A percentile compares a stretch with the other conserved stretches of the same genome.
phyloP scores from a whole-genome alignment of 2,113 vertebrate genomes.

The Monarcha castaneiventris region DNA sequence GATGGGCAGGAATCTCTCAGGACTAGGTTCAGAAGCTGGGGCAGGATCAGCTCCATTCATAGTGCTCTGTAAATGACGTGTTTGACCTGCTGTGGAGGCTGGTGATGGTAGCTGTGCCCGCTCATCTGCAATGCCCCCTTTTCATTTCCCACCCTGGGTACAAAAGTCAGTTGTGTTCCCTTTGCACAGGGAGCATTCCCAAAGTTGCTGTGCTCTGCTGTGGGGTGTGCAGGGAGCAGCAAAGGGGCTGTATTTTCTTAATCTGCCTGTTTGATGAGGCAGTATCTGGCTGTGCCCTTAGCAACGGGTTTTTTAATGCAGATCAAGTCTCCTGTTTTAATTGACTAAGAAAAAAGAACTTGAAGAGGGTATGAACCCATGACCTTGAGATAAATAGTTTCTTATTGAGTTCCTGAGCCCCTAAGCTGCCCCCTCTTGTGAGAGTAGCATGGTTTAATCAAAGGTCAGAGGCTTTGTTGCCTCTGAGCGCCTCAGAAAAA shows the following conservation, averaged over 20 bases:
- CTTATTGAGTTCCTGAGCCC: not conserved
- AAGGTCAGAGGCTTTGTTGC: conserved; percentile 43
- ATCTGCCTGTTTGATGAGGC: not conserved
- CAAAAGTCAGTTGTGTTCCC: fast-evolving
- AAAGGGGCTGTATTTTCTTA: not conserved
- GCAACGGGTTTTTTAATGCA: not conserved
- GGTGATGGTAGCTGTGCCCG: fast-evolving
- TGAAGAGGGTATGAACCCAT: conserved; percentile 26
- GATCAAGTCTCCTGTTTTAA: conserved; percentile 20
- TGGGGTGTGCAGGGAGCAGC: not conserved
- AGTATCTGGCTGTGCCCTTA: not conserved
- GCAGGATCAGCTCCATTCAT: not conserved
- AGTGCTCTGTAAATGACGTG: not conserved
- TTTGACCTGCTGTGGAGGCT: not conserved
- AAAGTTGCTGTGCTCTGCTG: not conserved
- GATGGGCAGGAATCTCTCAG: not conserved
- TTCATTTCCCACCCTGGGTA: not conserved
- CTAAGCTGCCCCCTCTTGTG: not conserved
- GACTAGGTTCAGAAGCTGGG: not conserved
- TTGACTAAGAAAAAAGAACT: conserved; percentile 25
- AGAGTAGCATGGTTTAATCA: not conserved
- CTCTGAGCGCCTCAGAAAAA: not conserved
- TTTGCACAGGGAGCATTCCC: not conserved
- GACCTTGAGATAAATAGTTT: conserved; percentile 53
- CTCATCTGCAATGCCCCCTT: not conserved